Base-by-base conservation (phyloP, 37 sponge, comb jelly and placozoan genomes). In the Crambe crambe region DNA sequence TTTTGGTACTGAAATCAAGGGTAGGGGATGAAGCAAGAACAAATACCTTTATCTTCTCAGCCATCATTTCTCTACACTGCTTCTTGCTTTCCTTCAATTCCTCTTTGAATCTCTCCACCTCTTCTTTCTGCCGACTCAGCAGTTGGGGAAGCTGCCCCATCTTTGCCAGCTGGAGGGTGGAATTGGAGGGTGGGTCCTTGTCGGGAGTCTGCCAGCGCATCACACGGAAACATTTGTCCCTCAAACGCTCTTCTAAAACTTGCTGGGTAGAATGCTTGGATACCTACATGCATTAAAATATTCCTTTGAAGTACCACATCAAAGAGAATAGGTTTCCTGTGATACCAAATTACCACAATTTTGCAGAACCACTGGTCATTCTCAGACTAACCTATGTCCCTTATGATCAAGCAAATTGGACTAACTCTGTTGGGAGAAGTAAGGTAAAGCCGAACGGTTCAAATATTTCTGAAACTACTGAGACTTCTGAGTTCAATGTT, bases 111-210 rank as follows among this genome's bases (percentile, higher is more conserved):
- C 56, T 4, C 37, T 57, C 41, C 58, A 38, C 37, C 56, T 68
- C 58, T 17, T 79, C 58, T 32, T 27, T 69, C 59, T 79, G 80
- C 38, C 54, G 70, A 18, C 25, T 22, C 58, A 79, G 41, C 58
- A 79, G 37, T 25, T 29, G 68, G 3, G 80, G 80, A 40, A 79
- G 80, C 58, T 79, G 80, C 25, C 68, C 69, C 22, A 67, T 51
- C 70, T 47, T 79, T 54, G 80, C 80, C 38, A 79, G 58, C 20
- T 47, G 57, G 1, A 79, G 58, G 67, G 42, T 44, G 10, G 36
- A 27, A 12, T 44, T 26, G 0, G 39, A 32, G 4, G 18, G 65
- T 3, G 34, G 20, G 8, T 47, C 80, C 59, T 37, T 44, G 58
- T 69, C 40, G 10, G 80, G 76, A n/a, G 76, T 23, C 5, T 79